phyloP scores from a whole-genome alignment of 2,888 invertebrate genomes.

The Craniophora ligustri region DNA sequence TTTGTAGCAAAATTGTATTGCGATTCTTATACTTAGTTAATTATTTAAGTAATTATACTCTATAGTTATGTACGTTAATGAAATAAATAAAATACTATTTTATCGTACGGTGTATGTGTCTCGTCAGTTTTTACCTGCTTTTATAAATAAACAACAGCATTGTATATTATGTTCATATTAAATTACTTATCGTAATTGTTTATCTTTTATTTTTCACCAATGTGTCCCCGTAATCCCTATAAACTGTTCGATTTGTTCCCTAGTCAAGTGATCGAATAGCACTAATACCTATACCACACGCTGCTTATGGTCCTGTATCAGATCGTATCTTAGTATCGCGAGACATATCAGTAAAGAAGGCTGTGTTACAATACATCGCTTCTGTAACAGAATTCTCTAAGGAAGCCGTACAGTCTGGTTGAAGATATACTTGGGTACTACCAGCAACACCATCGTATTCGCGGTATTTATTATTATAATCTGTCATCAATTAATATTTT shows the following conservation, averaged over 20 bases:
- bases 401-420: no score
- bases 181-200: slow-evolving; percentile 73
- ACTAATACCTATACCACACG: no score
- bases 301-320: no score
- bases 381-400: no score
- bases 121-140: slow-evolving; percentile 85
- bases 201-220: slow-evolving; percentile 57
- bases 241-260: no score
- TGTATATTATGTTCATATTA: slow-evolving; percentile 88
- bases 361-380: no score
- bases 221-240: no score
- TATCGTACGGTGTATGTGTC: slow-evolving; percentile 80
- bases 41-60: slow-evolving; percentile 68
- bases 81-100: slow-evolving; percentile 70
- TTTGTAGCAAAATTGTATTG: slow-evolving; percentile 36
- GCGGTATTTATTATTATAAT: no score
- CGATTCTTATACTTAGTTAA: slow-evolving; percentile 50
- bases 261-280: no score
- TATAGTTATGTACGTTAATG: slow-evolving; percentile 65
- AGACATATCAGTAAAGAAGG: background rate
- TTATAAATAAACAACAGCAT: slow-evolving; percentile 86
- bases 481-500: no score
- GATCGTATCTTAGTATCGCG: background rate
- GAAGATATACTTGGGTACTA: no score
- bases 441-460: no score